These are phyloP conservation scores for Aeoliscus strigatus DNA, from an alignment of 2,797 vertebrate genomes.

Conservation along the genomic window DNA sequence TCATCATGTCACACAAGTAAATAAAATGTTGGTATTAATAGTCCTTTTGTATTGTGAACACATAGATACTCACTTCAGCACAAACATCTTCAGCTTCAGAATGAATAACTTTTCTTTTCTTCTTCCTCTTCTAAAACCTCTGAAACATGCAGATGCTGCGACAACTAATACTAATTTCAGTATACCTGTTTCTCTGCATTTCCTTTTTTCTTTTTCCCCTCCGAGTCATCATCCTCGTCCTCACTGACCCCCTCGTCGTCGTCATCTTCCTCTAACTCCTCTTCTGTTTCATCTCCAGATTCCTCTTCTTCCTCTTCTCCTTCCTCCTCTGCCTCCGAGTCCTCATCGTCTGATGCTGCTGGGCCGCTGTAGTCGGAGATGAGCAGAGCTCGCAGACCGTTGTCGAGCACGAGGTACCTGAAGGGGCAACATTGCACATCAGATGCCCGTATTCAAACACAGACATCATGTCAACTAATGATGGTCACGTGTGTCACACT, in stretches of 20 bases:
- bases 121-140: background rate
- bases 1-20: no score
- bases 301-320: conserved; percentile 78
- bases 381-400: conserved; percentile 86
- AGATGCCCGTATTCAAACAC: no score
- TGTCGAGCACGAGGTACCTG: conserved; percentile 86
- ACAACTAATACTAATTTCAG: background rate
- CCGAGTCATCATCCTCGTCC: conserved; percentile 74
- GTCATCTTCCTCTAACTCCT: conserved; percentile 72
- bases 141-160: conserved; percentile 1
- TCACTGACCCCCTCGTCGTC: conserved; percentile 71
- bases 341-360: conserved; percentile 59
- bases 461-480: no score
- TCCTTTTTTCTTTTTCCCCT: conserved; percentile 78
- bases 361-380: conserved; percentile 87
- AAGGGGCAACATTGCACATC: no score
- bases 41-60: no score
- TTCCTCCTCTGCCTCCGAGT: conserved; percentile 68
- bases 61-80: no score
- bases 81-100: no score
- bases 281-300: conserved; percentile 72
- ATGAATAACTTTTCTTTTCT: background rate
- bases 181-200: conserved; percentile 87
- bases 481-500: no score
- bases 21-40: no score